A percentile compares a stretch with the other conserved stretches of the same genome.
Conservation (phyloP, 2,113 vertebrate species). For the Ardeotis arabs region DNA sequence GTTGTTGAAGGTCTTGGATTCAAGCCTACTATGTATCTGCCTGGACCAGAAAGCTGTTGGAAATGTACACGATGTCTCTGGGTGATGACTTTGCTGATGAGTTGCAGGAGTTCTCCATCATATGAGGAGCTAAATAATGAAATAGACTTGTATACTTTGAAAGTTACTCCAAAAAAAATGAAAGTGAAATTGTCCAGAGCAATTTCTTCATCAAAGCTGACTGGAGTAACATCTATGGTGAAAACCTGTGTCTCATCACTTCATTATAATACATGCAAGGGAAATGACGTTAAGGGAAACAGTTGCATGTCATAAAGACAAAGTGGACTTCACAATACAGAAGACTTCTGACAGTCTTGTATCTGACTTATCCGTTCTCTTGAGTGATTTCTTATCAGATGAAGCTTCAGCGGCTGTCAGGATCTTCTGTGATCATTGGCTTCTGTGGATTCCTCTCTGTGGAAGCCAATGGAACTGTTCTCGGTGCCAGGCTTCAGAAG, state of each 20-base stretch:
- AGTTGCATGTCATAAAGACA: background rate
- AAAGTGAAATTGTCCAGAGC: slow-evolving; percentile 7
- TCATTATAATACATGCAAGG: background rate
- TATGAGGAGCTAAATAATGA: background rate
- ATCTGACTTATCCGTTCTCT: background rate
- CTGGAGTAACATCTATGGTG: background rate
- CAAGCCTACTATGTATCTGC: background rate
- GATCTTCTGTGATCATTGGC: background rate
- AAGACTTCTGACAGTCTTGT: background rate
- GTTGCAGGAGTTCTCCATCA: background rate
- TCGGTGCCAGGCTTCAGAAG: background rate
- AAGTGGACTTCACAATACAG: background rate
- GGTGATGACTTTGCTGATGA: background rate
- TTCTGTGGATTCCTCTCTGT: background rate
- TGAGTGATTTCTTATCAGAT: background rate
- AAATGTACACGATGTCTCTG: background rate
- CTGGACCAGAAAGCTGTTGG: background rate
- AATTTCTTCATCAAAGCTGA: background rate
- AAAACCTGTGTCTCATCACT: slow-evolving; percentile 3
- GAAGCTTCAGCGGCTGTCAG: background rate
- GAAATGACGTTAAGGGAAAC: background rate
- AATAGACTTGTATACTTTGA: background rate
- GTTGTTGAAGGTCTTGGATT: slow-evolving; percentile 7
- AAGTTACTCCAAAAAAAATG: background rate
- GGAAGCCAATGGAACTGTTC: background rate